These are phyloP conservation scores for Agrotis clavis DNA, from an alignment of 2,888 invertebrate species.

Conservation along the genomic window DNA sequence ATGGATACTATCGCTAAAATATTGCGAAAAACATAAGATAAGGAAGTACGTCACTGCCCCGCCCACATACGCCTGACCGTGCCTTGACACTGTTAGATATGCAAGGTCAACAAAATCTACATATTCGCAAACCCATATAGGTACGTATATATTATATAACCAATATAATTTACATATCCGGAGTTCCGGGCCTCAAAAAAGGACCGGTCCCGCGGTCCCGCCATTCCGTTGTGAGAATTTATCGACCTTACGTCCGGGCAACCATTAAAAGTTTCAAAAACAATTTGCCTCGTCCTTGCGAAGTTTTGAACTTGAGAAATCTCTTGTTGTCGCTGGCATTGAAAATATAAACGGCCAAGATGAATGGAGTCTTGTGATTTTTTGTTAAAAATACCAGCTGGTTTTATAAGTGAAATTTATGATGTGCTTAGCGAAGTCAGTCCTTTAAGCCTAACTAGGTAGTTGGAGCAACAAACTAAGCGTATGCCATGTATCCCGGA, in stretches of 20 bases:
- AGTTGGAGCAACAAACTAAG: neutral
- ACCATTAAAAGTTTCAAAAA: slow-evolving; percentile 42
- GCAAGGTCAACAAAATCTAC: slow-evolving; percentile 25
- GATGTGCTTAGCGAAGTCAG: neutral
- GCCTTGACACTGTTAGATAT: slow-evolving; percentile 22
- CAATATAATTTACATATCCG: slow-evolving; percentile 32
- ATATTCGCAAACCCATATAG: slow-evolving; percentile 21
- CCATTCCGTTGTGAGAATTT: slow-evolving; percentile 13
- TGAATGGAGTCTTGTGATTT: slow-evolving; percentile 18
- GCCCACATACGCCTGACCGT: slow-evolving; percentile 24
- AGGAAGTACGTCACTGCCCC: slow-evolving; percentile 9
- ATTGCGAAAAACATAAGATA: neutral
- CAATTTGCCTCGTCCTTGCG: slow-evolving; percentile 22
- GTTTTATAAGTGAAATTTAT: neutral
- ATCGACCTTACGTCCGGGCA: slow-evolving; percentile 28
- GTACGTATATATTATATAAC: slow-evolving; percentile 6
- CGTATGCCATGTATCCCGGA: neutral
- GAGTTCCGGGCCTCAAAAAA: slow-evolving; percentile 22
- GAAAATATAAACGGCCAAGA: slow-evolving; percentile 21
- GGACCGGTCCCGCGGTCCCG: neutral
- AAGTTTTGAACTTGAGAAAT: slow-evolving; percentile 29
- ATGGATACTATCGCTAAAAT: neutral
- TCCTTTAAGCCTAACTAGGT: no score
- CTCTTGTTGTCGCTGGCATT: slow-evolving; percentile 11
- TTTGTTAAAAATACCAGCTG: neutral